These are phyloP conservation scores for Brienomyrus longianalis DNA, from an alignment of 2,113 vertebrate species.

Conservation along the genomic window DNA sequence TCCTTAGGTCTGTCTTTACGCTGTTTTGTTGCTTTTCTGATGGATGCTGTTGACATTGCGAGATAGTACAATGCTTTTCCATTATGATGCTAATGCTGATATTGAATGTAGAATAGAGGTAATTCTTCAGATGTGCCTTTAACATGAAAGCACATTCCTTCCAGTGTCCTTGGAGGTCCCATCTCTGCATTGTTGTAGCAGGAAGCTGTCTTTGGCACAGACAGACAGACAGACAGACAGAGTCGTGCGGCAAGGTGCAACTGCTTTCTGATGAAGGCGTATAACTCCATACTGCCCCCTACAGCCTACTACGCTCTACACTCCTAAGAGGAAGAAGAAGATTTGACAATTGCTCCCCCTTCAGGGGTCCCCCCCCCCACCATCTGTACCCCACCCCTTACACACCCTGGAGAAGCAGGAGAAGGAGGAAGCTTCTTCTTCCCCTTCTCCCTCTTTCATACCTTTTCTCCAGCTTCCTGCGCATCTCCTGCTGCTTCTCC, in stretches of 20 bases:
- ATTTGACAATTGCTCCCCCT: background rate
- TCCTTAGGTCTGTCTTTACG: background rate
- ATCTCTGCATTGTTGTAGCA: background rate
- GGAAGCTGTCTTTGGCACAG: background rate
- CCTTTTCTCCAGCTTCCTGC: background rate
- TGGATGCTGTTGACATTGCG: background rate
- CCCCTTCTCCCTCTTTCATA: background rate
- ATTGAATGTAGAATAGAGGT: background rate
- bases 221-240: background rate
- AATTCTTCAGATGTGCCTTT: background rate
- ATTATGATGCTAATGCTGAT: background rate
- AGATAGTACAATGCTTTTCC: background rate
- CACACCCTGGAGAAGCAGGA: background rate
- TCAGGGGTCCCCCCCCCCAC: background rate
- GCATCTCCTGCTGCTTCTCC: background rate
- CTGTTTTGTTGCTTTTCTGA: background rate
- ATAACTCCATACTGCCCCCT: background rate
- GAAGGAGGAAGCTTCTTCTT: background rate
- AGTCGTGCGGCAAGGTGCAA: background rate
- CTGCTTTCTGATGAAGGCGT: background rate
- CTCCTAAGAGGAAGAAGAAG: background rate
- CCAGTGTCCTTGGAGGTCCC: background rate
- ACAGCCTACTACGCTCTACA: background rate
- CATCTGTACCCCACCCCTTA: background rate
- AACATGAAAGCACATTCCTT: background rate